These are phyloP conservation scores for Emydoidea blandingii DNA, from an alignment of 2,797 vertebrate genomes.

Conservation along the genomic window DNA sequence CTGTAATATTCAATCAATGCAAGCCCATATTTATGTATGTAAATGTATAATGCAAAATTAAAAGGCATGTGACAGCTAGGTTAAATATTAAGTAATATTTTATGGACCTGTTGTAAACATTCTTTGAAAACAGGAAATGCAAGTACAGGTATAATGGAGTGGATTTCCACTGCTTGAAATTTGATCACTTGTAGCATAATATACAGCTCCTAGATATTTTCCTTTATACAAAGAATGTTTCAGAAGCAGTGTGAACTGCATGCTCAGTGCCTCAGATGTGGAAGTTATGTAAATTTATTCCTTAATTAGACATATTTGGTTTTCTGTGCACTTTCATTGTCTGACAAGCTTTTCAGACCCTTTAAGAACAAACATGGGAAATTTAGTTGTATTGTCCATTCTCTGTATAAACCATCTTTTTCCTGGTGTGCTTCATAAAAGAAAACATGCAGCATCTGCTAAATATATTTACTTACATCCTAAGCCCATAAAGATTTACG, in stretches of 20 bases:
- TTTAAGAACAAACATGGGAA: not conserved
- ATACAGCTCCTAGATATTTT: not conserved
- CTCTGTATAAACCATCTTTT: fast-evolving
- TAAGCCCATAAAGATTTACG: not conserved
- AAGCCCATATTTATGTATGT: not conserved
- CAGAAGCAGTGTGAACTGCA: not conserved
- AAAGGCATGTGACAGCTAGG: constrained; percentile 21
- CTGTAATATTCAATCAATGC: not conserved
- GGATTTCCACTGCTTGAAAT: constrained; percentile 23
- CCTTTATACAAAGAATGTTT: not conserved
- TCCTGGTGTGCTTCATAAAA: not conserved
- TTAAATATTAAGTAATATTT: not conserved
- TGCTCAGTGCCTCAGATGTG: not conserved
- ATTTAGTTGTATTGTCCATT: not conserved
- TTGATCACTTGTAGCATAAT: not conserved
- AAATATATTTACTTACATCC: not conserved
- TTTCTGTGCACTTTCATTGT: constrained; percentile 12
- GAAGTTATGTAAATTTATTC: not conserved
- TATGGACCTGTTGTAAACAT: not conserved
- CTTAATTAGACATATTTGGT: not conserved
- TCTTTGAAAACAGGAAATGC: constrained; percentile 72
- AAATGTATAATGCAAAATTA: not conserved
- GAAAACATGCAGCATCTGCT: not conserved
- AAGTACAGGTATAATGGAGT: constrained; percentile 47
- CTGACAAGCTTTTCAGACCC: not conserved